phyloP scores from a whole-genome alignment of 2,888 invertebrate species.

The Amiota minor region DNA sequence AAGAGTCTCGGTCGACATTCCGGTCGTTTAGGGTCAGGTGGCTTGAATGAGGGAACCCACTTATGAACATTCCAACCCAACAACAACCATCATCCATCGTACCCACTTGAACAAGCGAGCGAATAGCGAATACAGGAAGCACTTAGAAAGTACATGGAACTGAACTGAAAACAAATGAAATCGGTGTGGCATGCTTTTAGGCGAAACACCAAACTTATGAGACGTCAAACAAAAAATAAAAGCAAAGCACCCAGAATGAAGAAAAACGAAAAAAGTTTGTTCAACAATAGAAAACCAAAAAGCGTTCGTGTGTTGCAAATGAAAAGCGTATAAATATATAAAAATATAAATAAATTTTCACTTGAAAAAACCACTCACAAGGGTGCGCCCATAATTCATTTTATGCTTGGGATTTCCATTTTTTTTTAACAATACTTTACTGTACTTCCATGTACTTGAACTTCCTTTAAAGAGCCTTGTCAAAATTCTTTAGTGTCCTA shows the following conservation, averaged over 20 bases:
- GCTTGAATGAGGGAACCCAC: not conserved
- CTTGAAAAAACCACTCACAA: conserved; percentile 53
- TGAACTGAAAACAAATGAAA: conserved; percentile 48
- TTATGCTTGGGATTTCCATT: not conserved
- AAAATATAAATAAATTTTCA: conserved; percentile 52
- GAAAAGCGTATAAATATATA: conserved; percentile 32
- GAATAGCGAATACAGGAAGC: conserved; percentile 56
- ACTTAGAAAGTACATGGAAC: conserved; percentile 63
- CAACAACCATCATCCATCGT: conserved; percentile 4
- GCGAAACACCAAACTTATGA: conserved; percentile 21
- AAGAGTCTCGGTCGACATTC: not conserved
- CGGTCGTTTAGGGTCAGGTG: conserved; percentile 23
- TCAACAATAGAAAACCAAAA: not conserved
- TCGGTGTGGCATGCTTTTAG: conserved; percentile 48
- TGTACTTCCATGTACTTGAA: conserved; percentile 41
- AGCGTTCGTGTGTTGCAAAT: conserved; percentile 27
- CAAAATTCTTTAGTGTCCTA: conserved; percentile 12
- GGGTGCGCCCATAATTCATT: conserved; percentile 57
- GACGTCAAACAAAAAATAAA: conserved; percentile 1
- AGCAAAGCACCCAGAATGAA: not conserved
- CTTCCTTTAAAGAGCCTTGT: conserved; percentile 22
- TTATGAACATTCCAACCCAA: too few species aligned
- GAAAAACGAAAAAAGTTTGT: conserved; percentile 12
- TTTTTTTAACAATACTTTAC: not conserved
- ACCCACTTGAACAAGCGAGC: conserved; percentile 36